Conservation (phyloP, 2,113 vertebrate genomes). For the Piprites chloris region DNA sequence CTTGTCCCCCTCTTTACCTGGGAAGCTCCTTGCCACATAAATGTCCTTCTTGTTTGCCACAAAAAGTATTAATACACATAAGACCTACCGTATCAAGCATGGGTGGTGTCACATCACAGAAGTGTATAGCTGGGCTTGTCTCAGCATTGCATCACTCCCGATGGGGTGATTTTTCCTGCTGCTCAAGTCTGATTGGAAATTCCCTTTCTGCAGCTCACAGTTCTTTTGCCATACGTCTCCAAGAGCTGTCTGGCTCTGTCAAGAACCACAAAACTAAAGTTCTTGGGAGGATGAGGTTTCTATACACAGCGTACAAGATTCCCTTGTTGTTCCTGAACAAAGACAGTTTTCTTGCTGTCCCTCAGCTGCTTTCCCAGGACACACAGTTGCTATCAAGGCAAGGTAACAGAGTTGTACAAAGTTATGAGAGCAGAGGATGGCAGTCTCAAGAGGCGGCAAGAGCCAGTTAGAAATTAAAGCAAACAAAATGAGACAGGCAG, state of each 20-base stretch:
- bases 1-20: background rate
- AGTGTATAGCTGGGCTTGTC: background rate
- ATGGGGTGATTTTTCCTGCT: too few species aligned
- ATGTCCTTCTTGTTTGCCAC: background rate
- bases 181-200: background rate
- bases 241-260: background rate
- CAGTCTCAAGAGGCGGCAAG: background rate
- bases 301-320: background rate
- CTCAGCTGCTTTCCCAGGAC: background rate
- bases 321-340: background rate
- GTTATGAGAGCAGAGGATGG: background rate
- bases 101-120: background rate
- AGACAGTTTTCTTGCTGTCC: background rate
- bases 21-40: background rate
- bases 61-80: background rate
- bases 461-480: background rate
- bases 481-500: background rate
- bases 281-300: background rate
- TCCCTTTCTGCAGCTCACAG: background rate
- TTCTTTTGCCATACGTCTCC: background rate
- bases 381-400: background rate
- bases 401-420: background rate
- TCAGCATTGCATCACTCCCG: background rate
- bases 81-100: background rate
- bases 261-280: background rate